These are phyloP conservation scores for Miichthys miiuy DNA, from an alignment of 2,797 vertebrate species.

Conservation along the genomic window DNA sequence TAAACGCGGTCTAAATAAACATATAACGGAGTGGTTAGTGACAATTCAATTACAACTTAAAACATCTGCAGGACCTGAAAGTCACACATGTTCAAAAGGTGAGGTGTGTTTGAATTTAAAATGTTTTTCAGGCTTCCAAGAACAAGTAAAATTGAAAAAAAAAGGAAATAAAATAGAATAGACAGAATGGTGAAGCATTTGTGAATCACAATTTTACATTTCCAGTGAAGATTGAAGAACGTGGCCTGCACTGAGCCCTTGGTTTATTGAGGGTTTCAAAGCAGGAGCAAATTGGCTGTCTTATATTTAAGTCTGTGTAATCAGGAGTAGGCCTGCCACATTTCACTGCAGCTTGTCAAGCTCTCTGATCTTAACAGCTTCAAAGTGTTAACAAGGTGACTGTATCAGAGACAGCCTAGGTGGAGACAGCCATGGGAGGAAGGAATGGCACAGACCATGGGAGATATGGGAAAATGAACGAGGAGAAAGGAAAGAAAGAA, in stretches of 20 bases:
- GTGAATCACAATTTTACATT: conserved; percentile 28
- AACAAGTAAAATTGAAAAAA: neutral
- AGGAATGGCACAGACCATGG: conserved; percentile 39
- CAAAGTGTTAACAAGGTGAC: conserved; percentile 82
- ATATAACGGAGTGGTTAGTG: neutral
- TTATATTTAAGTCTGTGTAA: conserved; percentile 82
- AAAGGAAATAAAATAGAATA: conserved; percentile 13
- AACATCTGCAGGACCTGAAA: neutral
- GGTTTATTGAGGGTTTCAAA: conserved; percentile 73
- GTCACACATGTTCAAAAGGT: neutral
- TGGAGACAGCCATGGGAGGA: conserved; percentile 55
- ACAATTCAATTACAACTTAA: neutral
- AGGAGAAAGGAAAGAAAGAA: neutral
- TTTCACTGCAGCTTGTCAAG: conserved; percentile 76
- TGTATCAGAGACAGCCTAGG: conserved; percentile 66
- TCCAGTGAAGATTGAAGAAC: conserved; percentile 43
- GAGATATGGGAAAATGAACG: conserved; percentile 7
- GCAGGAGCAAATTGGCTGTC: conserved; percentile 76
- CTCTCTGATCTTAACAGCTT: conserved; percentile 81
- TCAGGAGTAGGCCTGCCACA: conserved; percentile 72
- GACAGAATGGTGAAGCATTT: conserved; percentile 1
- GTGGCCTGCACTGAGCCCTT: conserved; percentile 40
- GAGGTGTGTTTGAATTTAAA: neutral
- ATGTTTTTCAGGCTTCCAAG: neutral
- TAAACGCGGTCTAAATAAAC: neutral